Evolutionary conservation across 2,797 vertebrate genomes (phyloP).

Genomic region (Hyperoplus lanceolatus): DNA sequence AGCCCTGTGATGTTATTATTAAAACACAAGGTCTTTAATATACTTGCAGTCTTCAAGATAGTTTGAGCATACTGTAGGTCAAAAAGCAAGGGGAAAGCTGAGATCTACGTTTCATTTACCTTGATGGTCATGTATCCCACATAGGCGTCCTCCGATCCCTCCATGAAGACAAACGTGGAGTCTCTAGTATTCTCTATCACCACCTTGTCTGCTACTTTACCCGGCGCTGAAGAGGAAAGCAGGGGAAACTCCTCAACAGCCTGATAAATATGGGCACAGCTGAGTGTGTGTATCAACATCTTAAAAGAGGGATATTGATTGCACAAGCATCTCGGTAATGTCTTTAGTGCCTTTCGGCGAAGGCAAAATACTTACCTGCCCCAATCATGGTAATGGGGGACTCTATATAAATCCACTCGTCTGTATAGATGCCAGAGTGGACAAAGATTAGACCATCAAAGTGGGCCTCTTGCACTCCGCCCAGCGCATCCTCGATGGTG

Average conservation of each 20-base stretch:
- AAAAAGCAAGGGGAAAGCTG: not conserved
- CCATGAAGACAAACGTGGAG: conserved; percentile 99
- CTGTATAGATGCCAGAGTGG: conserved; percentile 99
- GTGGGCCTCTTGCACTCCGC: conserved; percentile 98
- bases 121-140: conserved; percentile 99
- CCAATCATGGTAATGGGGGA: conserved; percentile 99
- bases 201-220: conserved; percentile 99
- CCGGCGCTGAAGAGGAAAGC: conserved; percentile 87
- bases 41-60: not conserved
- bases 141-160: conserved; percentile 98
- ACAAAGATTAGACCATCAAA: conserved; percentile 99
- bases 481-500: conserved; percentile 98
- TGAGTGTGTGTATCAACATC: not conserved
- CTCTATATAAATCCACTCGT: conserved; percentile 99
- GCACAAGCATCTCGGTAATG: conserved; percentile 1
- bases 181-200: conserved; percentile 99
- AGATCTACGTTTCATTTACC: conserved; percentile 79
- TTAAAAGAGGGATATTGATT: conserved; percentile 27
- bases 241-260: conserved; percentile 17
- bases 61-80: not conserved
- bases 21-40: not conserved
- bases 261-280: conserved; percentile 15
- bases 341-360: conserved; percentile 10
- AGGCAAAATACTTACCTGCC: conserved; percentile 88
- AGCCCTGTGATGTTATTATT: not conserved